phyloP scores from a whole-genome alignment of 2,888 invertebrate species.

The Helicoverpa assulta region DNA sequence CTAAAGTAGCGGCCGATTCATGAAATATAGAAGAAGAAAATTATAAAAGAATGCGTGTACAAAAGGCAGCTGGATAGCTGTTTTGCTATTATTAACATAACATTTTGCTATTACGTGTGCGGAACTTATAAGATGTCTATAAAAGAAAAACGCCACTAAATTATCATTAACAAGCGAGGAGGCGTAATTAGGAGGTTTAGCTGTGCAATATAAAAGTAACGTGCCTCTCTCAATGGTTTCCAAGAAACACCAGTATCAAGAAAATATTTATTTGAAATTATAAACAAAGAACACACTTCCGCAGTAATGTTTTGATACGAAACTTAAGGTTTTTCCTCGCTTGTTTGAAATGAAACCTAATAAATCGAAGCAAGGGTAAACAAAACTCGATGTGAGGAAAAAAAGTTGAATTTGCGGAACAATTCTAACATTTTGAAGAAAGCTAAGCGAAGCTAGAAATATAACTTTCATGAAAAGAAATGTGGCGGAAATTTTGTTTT shows the following conservation, averaged over 20 bases:
- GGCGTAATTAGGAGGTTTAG: not conserved
- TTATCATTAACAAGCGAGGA: not conserved
- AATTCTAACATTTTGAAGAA: constrained; percentile 8
- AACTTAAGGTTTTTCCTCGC: constrained; percentile 8
- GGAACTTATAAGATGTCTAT: not conserved
- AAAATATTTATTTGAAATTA: constrained; percentile 1
- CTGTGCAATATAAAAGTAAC: not conserved
- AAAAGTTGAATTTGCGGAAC: constrained; percentile 24
- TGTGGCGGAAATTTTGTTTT: not conserved
- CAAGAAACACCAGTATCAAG: not conserved
- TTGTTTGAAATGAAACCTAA: constrained; percentile 32
- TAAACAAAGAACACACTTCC: constrained; percentile 5
- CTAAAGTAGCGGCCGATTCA: constrained; percentile 7
- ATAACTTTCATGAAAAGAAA: constrained; percentile 12
- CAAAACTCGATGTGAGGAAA: not conserved
- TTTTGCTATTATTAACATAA: not conserved
- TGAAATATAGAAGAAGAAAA: no score
- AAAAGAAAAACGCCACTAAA: not conserved
- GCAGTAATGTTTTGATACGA: constrained; percentile 8
- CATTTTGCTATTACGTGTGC: not conserved
- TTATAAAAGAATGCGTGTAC: constrained; percentile 9
- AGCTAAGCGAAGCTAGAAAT: constrained; percentile 7
- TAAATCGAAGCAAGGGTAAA: constrained; percentile 8
- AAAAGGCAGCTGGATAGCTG: constrained; percentile 2
- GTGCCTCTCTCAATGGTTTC: not conserved